A percentile compares a stretch with the other conserved stretches of the same genome.
Evolutionary conservation across 2,888 invertebrate species (phyloP).

Genomic region (Drosophila kambysellisi): DNA sequence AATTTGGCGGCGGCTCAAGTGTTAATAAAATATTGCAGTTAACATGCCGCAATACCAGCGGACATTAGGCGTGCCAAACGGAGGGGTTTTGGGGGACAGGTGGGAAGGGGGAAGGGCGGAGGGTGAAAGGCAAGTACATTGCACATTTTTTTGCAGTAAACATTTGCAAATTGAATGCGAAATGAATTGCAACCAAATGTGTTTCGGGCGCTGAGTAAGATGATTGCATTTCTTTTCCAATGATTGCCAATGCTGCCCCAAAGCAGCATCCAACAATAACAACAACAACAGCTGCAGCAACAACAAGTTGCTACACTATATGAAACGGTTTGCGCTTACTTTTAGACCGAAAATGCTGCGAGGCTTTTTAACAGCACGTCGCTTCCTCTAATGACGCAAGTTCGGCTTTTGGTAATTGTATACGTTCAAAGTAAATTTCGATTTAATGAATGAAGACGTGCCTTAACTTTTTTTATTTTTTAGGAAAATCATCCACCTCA

Average conservation of each 20-base stretch:
- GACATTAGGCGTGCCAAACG: slow-evolving; percentile 16
- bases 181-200: slow-evolving; percentile 74
- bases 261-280: slow-evolving; percentile 54
- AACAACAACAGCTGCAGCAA: neutral
- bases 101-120: neutral
- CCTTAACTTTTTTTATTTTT: neutral
- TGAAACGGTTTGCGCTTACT: slow-evolving; percentile 7
- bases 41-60: slow-evolving; percentile 62
- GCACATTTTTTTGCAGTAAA: slow-evolving; percentile 40
- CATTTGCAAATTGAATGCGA: slow-evolving; percentile 65
- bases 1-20: slow-evolving; percentile 72
- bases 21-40: slow-evolving; percentile 79
- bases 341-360: neutral
- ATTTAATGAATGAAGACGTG: slow-evolving; percentile 3
- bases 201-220: slow-evolving; percentile 53
- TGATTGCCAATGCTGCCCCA: slow-evolving; percentile 58
- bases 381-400: slow-evolving; percentile 2
- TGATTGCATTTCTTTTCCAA: slow-evolving; percentile 78
- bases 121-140: slow-evolving; percentile 23
- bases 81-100: neutral
- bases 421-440: neutral
- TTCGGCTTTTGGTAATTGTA: slow-evolving; percentile 1
- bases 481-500: neutral
- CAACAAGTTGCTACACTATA: slow-evolving; percentile 9
- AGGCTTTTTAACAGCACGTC: neutral